These are phyloP conservation scores for Latrodectus elegans DNA, from an alignment of 2,888 invertebrate species.

Conservation along the genomic window DNA sequence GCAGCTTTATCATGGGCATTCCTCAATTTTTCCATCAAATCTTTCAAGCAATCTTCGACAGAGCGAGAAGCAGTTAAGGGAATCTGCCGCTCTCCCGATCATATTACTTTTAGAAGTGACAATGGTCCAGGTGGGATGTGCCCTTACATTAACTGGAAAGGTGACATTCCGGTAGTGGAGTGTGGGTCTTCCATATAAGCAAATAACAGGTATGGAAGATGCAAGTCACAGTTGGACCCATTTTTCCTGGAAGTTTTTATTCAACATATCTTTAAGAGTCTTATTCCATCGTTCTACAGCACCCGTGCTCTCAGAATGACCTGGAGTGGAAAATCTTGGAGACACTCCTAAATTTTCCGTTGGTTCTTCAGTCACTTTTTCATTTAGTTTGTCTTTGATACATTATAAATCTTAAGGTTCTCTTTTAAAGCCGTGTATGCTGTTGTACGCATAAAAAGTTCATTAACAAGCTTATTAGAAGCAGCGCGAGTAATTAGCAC, in stretches of 20 bases:
- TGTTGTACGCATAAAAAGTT: not conserved
- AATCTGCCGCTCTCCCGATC: not conserved
- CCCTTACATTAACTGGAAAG: constrained; percentile 9
- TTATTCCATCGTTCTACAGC: not conserved
- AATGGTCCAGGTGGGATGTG: constrained; percentile 5
- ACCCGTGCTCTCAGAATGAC: not conserved
- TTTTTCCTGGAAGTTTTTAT: constrained; percentile 10
- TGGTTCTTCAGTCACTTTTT: not conserved
- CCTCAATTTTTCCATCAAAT: constrained; percentile 2
- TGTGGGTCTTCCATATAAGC: constrained; percentile 10
- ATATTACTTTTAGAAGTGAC: not conserved
- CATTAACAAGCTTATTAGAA: not conserved
- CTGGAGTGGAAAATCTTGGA: constrained; percentile 1
- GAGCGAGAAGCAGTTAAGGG: not conserved
- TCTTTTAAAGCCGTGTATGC: not conserved
- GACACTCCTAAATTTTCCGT: not conserved
- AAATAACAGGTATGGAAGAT: constrained; percentile 14
- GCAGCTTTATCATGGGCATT: not conserved
- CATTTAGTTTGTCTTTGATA: not conserved
- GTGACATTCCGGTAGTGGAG: constrained; percentile 14
- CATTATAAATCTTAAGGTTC: not conserved
- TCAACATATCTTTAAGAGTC: constrained; percentile 17
- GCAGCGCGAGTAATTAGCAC: not conserved
- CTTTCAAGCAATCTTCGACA: not conserved
- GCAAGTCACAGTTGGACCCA: not conserved